Conservation (phyloP, 2,797 vertebrate species). For the Anabas testudineus region DNA sequence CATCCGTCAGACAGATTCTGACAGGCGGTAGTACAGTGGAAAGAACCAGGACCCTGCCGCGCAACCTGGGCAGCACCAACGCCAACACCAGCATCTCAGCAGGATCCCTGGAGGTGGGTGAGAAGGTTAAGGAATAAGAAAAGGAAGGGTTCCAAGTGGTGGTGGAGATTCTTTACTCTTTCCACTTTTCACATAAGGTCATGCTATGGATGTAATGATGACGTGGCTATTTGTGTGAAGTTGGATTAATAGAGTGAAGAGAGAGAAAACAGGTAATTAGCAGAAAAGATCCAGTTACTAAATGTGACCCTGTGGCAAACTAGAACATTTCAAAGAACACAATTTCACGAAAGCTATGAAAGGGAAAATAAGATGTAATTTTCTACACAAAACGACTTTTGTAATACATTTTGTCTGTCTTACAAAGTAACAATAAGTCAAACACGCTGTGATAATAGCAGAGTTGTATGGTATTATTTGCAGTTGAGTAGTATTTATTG, state of each 20-base stretch:
- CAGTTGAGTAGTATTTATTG: constrained; percentile 54
- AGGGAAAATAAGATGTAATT: constrained; percentile 3
- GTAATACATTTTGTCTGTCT: constrained; percentile 3
- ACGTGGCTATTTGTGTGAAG: not conserved
- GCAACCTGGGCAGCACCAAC: constrained; percentile 93
- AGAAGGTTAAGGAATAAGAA: constrained; percentile 33
- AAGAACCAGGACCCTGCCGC: constrained; percentile 97
- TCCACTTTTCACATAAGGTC: constrained; percentile 4
- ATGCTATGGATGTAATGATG: constrained; percentile 4
- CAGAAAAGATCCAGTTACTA: not conserved
- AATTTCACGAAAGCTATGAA: constrained; percentile 1
- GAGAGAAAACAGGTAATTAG: not conserved
- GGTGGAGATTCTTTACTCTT: constrained; percentile 7
- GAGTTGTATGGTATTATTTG: constrained; percentile 35
- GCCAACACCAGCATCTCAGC: constrained; percentile 91
- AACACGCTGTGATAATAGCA: constrained; percentile 25
- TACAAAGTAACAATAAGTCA: constrained; percentile 11
- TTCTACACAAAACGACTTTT: constrained; percentile 5
- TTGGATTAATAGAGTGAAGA: not conserved
- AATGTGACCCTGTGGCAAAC: not conserved
- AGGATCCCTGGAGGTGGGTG: constrained; percentile 97
- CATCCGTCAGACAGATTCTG: constrained; percentile 93
- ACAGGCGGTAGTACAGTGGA: constrained; percentile 91
- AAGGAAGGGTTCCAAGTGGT: constrained; percentile 16
- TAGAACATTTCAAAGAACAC: not conserved